These are phyloP conservation scores for Chromobotia macracanthus DNA, from an alignment of 2,797 vertebrate genomes.

Conservation along the genomic window DNA sequence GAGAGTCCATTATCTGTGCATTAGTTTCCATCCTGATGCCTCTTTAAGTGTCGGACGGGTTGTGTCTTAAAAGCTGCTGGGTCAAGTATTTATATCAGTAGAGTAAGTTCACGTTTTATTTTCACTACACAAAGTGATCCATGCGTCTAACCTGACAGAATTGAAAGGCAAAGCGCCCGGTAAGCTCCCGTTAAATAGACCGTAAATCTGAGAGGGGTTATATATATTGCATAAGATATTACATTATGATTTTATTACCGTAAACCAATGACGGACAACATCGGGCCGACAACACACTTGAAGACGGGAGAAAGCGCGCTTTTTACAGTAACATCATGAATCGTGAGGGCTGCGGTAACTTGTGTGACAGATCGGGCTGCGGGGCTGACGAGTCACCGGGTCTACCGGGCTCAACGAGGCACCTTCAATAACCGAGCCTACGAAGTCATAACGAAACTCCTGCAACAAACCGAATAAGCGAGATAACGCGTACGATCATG, in stretches of 20 bases:
- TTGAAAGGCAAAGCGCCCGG: slow-evolving; percentile 17
- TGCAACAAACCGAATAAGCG: slow-evolving; percentile 8
- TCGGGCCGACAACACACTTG: neutral
- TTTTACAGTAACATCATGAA: neutral
- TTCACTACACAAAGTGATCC: slow-evolving; percentile 3
- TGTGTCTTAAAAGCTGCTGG: neutral
- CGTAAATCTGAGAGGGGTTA: slow-evolving; percentile 18
- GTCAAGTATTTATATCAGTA: neutral
- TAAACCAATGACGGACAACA: neutral
- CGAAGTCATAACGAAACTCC: slow-evolving; percentile 11
- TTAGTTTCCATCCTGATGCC: neutral
- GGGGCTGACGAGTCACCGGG: slow-evolving; percentile 29
- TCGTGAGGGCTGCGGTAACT: slow-evolving; percentile 36
- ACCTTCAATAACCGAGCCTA: neutral
- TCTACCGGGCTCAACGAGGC: slow-evolving; percentile 9
- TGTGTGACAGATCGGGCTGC: slow-evolving; percentile 45
- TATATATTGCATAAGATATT: too few species aligned
- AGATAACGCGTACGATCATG: neutral
- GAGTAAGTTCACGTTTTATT: slow-evolving; percentile 4
- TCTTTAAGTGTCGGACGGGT: neutral
- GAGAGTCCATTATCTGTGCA: neutral
- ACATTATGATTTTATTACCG: neutral
- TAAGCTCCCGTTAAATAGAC: slow-evolving; percentile 18
- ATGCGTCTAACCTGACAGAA: slow-evolving; percentile 17
- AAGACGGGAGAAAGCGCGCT: neutral